phyloP scores from a whole-genome alignment of 2,113 vertebrate species.

The Pseudorectes ferrugineus region DNA sequence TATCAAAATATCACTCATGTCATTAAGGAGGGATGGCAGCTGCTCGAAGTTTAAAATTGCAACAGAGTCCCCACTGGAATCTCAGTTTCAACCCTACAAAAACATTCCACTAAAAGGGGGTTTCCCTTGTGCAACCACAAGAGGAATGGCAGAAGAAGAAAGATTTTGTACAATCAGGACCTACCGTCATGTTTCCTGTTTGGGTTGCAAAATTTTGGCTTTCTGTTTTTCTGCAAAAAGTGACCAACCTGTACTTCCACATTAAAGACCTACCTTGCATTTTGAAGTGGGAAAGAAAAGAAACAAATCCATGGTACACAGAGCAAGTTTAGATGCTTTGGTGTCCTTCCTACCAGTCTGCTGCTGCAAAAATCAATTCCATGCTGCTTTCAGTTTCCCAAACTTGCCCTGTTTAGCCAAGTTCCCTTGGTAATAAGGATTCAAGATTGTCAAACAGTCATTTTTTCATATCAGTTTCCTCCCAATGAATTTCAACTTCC shows the following conservation, averaged over 20 bases:
- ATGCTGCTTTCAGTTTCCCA: neutral
- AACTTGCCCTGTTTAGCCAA: neutral
- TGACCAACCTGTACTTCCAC: neutral
- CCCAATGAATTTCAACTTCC: neutral
- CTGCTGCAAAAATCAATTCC: neutral
- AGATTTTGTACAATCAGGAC: neutral
- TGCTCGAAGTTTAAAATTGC: constrained; percentile 28
- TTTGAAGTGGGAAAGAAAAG: neutral
- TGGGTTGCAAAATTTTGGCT: neutral
- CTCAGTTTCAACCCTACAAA: neutral
- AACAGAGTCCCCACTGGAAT: neutral
- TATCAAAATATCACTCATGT: neutral
- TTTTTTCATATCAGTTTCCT: neutral
- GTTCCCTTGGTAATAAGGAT: neutral
- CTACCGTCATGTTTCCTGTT: neutral
- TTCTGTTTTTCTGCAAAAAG: neutral
- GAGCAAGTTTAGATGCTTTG: neutral
- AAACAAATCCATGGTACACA: neutral
- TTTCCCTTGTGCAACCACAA: neutral
- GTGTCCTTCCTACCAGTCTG: neutral
- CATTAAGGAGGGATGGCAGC: neutral
- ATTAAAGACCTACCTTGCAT: neutral
- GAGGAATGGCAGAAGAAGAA: neutral
- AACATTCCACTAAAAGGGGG: neutral
- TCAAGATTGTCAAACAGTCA: neutral